Percentiles rank a stretch among this genome's conserved stretches.
Evolutionary conservation across 2,888 invertebrate genomes (phyloP).

Genomic region (Molanna angustata): DNA sequence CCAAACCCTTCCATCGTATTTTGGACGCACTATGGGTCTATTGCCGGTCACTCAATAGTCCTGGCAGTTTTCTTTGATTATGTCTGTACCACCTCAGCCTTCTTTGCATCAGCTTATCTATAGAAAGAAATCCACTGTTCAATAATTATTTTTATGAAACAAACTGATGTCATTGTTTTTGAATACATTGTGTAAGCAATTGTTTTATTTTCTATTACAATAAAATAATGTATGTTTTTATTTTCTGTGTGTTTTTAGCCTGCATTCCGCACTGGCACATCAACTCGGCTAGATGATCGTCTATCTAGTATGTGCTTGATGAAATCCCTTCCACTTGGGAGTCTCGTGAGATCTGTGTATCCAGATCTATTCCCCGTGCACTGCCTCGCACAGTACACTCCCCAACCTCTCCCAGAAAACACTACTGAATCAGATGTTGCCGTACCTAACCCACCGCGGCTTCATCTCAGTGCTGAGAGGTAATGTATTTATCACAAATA

Average conservation of each 20-base stretch:
- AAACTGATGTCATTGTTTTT: too few species aligned
- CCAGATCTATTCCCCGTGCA: slow-evolving; percentile 91
- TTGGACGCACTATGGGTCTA: too few species aligned
- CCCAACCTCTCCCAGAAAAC: slow-evolving; percentile 40
- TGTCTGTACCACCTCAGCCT: too few species aligned
- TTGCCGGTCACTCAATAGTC: too few species aligned
- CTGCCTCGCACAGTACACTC: slow-evolving; percentile 56
- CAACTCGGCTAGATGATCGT: slow-evolving; percentile 90
- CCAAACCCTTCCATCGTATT: too few species aligned
- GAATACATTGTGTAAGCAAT: too few species aligned
- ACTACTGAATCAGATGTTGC: slow-evolving; percentile 39
- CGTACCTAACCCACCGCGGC: slow-evolving; percentile 66
- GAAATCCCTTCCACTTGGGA: slow-evolving; percentile 80
- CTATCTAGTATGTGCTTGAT: slow-evolving; percentile 91
- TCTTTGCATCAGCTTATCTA: too few species aligned
- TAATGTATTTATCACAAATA: too few species aligned
- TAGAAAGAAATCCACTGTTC: too few species aligned
- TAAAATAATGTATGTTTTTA: too few species aligned
- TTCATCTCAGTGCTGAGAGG: slow-evolving; percentile 84
- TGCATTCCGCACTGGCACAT: slow-evolving; percentile 85
- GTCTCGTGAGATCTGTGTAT: slow-evolving; percentile 82
- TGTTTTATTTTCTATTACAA: neutral
- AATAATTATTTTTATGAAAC: too few species aligned
- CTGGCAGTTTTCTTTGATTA: too few species aligned
- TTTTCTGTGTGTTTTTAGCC: slow-evolving; percentile 53